phyloP scores from a whole-genome alignment of 2,113 vertebrate species.

The Corvus hawaiiensis region DNA sequence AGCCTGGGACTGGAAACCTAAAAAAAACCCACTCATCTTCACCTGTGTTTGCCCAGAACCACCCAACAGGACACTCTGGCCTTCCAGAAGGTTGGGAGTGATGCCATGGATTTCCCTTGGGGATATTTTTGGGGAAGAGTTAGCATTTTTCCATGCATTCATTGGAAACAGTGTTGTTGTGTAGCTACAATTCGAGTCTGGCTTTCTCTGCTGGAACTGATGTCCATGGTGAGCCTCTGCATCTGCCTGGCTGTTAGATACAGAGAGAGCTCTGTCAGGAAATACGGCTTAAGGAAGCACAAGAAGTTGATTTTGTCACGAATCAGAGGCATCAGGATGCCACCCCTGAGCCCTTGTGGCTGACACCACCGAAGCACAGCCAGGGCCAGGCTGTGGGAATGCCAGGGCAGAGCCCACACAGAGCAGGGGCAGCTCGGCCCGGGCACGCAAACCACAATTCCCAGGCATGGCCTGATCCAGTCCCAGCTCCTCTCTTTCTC shows the following conservation, averaged over 20 bases:
- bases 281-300: too few relatives aligned
- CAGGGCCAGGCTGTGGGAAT: background rate
- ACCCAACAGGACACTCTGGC: background rate
- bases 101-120: background rate
- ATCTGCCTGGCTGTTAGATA: background rate
- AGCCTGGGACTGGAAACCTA: background rate
- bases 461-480: background rate
- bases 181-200: background rate
- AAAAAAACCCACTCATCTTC: background rate
- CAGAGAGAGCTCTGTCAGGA: background rate
- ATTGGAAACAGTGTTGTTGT: background rate
- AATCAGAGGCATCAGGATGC: background rate
- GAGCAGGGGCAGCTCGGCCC: background rate
- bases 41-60: background rate
- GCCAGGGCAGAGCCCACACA: background rate
- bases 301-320: background rate
- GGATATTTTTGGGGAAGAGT: background rate
- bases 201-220: background rate
- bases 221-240: background rate
- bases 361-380: background rate
- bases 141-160: background rate
- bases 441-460: too few relatives aligned
- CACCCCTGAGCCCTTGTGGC: background rate
- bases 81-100: background rate
- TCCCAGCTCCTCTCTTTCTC: background rate